phyloP scores from a whole-genome alignment of 2,888 invertebrate species.

The Conistra vaccinii region DNA sequence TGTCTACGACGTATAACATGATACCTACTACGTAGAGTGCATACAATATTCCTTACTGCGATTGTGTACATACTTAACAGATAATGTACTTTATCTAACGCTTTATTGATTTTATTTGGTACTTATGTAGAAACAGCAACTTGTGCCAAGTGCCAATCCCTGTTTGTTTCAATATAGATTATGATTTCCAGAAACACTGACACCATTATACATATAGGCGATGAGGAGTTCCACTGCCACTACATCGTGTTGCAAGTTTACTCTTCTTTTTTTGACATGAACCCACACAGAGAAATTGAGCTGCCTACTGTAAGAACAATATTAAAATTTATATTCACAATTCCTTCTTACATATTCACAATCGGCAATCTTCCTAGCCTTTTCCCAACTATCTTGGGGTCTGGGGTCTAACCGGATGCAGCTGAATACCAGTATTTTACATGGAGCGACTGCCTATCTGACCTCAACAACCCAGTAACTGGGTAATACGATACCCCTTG shows the following conservation, averaged over 20 bases:
- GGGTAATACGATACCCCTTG: too few species aligned
- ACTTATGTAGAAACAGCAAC: conserved; percentile 6
- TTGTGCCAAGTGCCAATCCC: conserved; percentile 1
- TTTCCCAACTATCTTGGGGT: too few species aligned
- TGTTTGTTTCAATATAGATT: conserved; percentile 25
- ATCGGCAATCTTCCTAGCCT: too few species aligned
- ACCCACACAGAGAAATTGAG: conserved; percentile 79
- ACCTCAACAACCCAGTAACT: too few species aligned
- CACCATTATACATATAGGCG: conserved; percentile 91
- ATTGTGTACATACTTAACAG: conserved; percentile 34
- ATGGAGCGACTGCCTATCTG: too few species aligned
- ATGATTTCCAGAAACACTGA: conserved; percentile 91
- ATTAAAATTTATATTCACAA: not conserved
- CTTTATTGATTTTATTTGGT: conserved; percentile 47
- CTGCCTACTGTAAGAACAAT: conserved; percentile 78
- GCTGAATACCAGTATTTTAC: too few species aligned
- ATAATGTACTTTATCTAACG: conserved; percentile 29
- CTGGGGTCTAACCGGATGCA: too few species aligned
- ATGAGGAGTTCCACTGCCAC: conserved; percentile 93
- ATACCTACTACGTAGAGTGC: conserved; percentile 3
- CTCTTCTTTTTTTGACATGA: conserved; percentile 91
- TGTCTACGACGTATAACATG: not conserved
- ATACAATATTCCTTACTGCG: conserved; percentile 20
- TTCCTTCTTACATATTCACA: not conserved
- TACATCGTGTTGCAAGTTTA: conserved; percentile 93